Evolutionary conservation across 30 jellyfish, hydroid and myxozoan species (phyloP).

Genomic region (Aurelia coerulea): DNA sequence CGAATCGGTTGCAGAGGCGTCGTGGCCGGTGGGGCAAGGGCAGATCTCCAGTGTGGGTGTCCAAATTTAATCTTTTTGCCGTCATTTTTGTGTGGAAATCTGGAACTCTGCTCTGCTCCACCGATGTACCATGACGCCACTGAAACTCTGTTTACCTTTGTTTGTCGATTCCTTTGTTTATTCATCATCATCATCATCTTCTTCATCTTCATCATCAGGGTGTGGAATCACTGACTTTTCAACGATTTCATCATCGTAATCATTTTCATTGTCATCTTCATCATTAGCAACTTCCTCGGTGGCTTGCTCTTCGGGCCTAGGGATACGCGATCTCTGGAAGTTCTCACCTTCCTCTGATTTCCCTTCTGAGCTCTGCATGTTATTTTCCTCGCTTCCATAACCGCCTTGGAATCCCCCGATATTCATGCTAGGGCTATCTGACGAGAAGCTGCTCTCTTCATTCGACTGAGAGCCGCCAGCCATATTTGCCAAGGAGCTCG

Average conservation of each 20-base stretch:
- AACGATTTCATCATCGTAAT: slow-evolving; percentile 56
- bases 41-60: neutral
- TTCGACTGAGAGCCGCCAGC: slow-evolving; percentile 53
- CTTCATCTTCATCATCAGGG: slow-evolving; percentile 75
- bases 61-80: no score
- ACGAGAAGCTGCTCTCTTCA: slow-evolving; percentile 76
- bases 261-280: slow-evolving; percentile 49
- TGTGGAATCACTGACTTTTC: slow-evolving; percentile 59
- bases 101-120: slow-evolving; percentile 11
- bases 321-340: slow-evolving; percentile 83
- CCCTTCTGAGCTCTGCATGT: slow-evolving; percentile 57
- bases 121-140: neutral
- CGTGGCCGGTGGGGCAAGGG: slow-evolving; percentile 6
- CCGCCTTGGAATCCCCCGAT: slow-evolving; percentile 95
- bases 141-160: slow-evolving; percentile 17
- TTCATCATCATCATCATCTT: slow-evolving; percentile 63
- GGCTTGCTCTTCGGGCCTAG: slow-evolving; percentile 65
- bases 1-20: slow-evolving; percentile 8
- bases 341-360: slow-evolving; percentile 75
- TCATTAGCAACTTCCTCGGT: slow-evolving; percentile 40
- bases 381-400: slow-evolving; percentile 60
- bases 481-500: slow-evolving; percentile 44
- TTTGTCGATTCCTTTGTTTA: slow-evolving; percentile 36
- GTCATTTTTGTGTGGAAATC: no score
- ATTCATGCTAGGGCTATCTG: slow-evolving; percentile 96